Evolutionary conservation across 1,140 invertebrate species (phyloP).

Genomic region (Diorhabda elongata): DNA sequence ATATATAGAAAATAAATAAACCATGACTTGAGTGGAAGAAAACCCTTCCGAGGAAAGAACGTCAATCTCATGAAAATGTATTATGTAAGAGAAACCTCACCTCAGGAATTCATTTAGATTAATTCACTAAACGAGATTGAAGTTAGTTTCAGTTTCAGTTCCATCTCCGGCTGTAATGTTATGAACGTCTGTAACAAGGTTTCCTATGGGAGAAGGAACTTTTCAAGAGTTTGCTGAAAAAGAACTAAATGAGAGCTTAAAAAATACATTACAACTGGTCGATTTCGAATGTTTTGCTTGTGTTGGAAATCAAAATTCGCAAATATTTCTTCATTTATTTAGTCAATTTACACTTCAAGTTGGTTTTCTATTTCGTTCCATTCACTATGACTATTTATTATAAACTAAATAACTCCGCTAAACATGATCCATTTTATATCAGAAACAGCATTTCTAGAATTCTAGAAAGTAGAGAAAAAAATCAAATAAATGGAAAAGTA

Average conservation of each 20-base stretch:
- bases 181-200: conserved; percentile 2
- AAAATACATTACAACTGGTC: neutral
- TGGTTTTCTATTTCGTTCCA: no score
- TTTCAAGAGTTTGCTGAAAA: neutral
- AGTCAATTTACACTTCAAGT: neutral
- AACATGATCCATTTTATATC: no score
- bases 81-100: conserved; percentile 2
- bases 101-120: neutral
- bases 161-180: neutral
- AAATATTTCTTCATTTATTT: neutral
- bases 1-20: neutral
- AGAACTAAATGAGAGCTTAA: neutral
- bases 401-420: no score
- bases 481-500: no score
- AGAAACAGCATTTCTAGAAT: no score
- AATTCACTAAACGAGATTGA: conserved; percentile 2
- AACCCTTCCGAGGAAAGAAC: neutral
- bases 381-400: no score
- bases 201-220: neutral
- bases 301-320: neutral
- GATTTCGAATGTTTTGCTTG: neutral
- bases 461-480: no score
- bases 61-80: conserved; percentile 2
- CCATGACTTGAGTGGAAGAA: conserved; percentile 1
- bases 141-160: neutral